Percentiles rank a stretch among this genome's conserved stretches.
These are phyloP conservation scores for Rhadina sibilatrix DNA, from an alignment of 2,113 vertebrate species.

Conservation along the genomic window DNA sequence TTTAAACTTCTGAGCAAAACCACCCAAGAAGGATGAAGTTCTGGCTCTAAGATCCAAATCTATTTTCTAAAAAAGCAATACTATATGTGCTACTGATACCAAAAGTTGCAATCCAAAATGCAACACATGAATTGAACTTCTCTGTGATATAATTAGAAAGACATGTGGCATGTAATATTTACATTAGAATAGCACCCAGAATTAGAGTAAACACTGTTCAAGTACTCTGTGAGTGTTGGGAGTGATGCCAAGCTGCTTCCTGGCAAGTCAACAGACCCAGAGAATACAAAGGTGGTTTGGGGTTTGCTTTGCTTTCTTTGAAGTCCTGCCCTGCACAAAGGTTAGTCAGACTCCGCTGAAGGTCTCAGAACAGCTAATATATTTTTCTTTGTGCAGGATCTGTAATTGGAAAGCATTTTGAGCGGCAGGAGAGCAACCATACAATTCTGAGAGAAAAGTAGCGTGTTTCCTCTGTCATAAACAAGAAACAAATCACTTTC, in stretches of 20 bases:
- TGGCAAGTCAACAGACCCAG: background rate
- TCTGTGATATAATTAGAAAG: background rate
- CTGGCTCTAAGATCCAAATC: background rate
- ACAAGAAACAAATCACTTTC: constrained; percentile 19
- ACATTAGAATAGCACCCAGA: background rate
- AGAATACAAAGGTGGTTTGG: background rate
- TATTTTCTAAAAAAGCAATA: background rate
- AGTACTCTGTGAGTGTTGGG: background rate
- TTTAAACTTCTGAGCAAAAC: background rate
- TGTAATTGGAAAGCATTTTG: background rate
- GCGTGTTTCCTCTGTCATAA: background rate
- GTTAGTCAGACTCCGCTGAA: background rate
- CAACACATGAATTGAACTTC: background rate
- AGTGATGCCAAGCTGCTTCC: background rate
- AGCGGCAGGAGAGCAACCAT: background rate
- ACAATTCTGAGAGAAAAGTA: background rate
- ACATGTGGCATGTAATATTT: background rate
- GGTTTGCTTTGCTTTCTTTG: background rate
- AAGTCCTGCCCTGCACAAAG: background rate
- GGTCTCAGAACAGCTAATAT: background rate
- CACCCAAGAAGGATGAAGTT: background rate
- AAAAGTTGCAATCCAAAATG: background rate
- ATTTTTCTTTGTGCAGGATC: background rate
- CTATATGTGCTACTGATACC: background rate
- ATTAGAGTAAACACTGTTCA: background rate